These are phyloP conservation scores for Anguilla rostrata DNA, from an alignment of 2,113 vertebrate species.

Conservation along the genomic window DNA sequence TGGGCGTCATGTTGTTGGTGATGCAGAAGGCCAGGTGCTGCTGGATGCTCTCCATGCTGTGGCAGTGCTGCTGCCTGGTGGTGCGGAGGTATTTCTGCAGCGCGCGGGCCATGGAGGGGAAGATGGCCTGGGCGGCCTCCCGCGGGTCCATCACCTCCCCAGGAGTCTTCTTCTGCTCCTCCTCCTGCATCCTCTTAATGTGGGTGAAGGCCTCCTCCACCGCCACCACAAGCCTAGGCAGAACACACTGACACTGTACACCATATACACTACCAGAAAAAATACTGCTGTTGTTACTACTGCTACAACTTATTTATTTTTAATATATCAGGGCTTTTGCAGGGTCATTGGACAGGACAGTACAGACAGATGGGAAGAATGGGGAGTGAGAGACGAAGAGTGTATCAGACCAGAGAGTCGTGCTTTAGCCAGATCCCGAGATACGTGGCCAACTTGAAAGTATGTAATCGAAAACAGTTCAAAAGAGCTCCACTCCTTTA, in stretches of 20 bases:
- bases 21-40: conserved; percentile 95
- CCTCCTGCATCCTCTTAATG: conserved; percentile 85
- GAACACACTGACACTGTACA: neutral
- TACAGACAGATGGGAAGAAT: no score
- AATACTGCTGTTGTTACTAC: no score
- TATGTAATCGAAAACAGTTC: no score
- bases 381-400: no score
- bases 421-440: no score
- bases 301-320: neutral
- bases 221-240: conserved; percentile 84
- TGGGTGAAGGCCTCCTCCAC: conserved; percentile 96
- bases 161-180: conserved; percentile 86
- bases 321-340: no score
- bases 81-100: conserved; percentile 95
- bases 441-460: no score
- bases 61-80: conserved; percentile 92
- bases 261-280: no score
- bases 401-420: no score
- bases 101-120: conserved; percentile 93
- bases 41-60: conserved; percentile 98
- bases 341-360: no score
- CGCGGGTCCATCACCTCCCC: conserved; percentile 92
- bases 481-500: no score
- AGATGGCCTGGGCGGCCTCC: conserved; percentile 93
- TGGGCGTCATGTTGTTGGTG: conserved; percentile 93